A percentile compares a stretch with the other conserved stretches of the same genome.
phyloP scores from a whole-genome alignment of 2,888 invertebrate species.

The Acleris emargana region DNA sequence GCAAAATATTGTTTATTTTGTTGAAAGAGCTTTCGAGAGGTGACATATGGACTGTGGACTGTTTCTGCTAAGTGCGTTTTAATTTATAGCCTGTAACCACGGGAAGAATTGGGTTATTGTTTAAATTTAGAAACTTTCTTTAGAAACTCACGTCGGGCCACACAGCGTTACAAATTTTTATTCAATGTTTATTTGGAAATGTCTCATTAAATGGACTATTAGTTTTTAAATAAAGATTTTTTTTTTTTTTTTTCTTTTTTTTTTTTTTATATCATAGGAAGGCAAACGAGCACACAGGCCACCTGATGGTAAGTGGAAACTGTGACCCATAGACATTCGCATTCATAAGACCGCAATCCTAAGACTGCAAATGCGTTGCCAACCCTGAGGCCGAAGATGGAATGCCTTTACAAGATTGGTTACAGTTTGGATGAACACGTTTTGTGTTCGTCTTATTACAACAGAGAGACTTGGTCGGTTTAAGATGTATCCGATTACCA shows the following conservation, averaged over 20 bases:
- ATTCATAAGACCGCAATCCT: too few species aligned
- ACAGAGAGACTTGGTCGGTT: constrained; percentile 25
- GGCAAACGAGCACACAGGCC: too few species aligned
- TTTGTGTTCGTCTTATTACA: constrained; percentile 34
- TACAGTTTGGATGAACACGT: constrained; percentile 19
- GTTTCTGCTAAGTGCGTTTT: constrained; percentile 61
- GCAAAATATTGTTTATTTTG: constrained; percentile 82
- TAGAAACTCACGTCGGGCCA: constrained; percentile 47
- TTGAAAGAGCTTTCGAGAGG: constrained; percentile 71
- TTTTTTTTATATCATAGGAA: too few species aligned
- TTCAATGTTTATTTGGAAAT: constrained; percentile 22
- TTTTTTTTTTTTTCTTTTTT: too few species aligned
- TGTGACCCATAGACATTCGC: too few species aligned
- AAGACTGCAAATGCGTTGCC: too few species aligned
- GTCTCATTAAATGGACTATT: constrained; percentile 6
- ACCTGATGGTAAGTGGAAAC: too few species aligned
- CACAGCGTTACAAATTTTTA: constrained; percentile 62
- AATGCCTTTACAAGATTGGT: too few species aligned
- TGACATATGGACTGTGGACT: constrained; percentile 74
- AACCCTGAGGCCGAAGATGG: too few species aligned
- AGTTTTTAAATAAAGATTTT: constrained; percentile 14
- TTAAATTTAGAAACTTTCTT: constrained; percentile 62
- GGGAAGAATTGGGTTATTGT: constrained; percentile 71
- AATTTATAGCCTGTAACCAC: constrained; percentile 74
- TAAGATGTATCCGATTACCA: constrained; percentile 38